Evolutionary conservation across 2,797 vertebrate genomes (phyloP), one percentile per base, ranked within the genome.

Genomic region (Spinibarbus caldwelli): DNA sequence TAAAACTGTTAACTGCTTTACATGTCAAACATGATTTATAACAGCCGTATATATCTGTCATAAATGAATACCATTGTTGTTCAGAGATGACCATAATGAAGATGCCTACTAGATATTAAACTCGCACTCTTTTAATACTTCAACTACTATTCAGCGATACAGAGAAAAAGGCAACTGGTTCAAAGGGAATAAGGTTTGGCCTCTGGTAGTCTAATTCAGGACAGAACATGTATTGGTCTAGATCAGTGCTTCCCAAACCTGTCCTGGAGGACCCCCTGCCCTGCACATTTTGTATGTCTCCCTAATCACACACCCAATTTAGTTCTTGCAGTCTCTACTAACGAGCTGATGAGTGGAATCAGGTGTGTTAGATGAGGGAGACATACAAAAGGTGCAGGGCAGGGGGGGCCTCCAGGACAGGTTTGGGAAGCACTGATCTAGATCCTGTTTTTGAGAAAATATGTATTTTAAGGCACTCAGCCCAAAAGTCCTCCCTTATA

Each of bases 91-190:
- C 78, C 2, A 3, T 43, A 41, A 41, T 34, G 57, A 73, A 73
- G 36, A 76, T 29, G n/a, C 21, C 26, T 9, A 72, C 67, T 72
- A 47, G 19, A 54, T 59, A 67, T 52, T 67, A 67, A 45, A 77
- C 2, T 23, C 0, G 21, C 66, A 66, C 47, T 19, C 71, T 14
- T 12, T 31, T 57, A 66, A 79, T 70, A 79, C 52, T 49, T 78
- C 2, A 81, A 75, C 52, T 45, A 85, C 68, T 80, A 12, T 82
- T 41, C 1, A 80, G 75, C n/a, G 12, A 82, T 49, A 68, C 34
- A n/a, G 59, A 81, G 17, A 71, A 73, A 79, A 26, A 45, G n/a
- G 64, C 78, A 52, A 80, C 73, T 76, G 71, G 70, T 12, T 66
- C 4, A 64, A 29, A 49, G 52, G 5, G 31, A 59, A 19, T 76